Conservation (phyloP, 2,888 invertebrate genomes). For the Rotaria magnacalcarata region DNA sequence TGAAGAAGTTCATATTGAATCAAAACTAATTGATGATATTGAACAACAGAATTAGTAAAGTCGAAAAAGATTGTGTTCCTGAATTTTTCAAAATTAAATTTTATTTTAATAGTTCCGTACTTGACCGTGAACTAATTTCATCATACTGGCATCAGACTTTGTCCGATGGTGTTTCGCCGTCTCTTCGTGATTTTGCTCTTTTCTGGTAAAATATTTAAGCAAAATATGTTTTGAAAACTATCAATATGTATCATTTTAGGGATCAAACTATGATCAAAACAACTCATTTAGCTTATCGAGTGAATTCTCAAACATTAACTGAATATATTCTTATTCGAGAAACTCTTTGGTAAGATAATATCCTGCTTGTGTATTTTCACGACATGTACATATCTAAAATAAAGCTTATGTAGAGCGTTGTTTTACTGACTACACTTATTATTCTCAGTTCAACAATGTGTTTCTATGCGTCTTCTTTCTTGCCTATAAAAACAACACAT, state of each 20-base stretch:
- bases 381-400: too few relatives aligned
- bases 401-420: too few relatives aligned
- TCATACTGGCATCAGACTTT: not conserved
- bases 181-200: not conserved
- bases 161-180: not conserved
- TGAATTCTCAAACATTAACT: not conserved
- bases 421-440: too few relatives aligned
- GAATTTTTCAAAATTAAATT: too few relatives aligned
- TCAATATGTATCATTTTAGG: not conserved
- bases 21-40: not conserved
- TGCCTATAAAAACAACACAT: too few relatives aligned
- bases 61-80: too few relatives aligned
- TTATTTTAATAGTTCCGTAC: not conserved
- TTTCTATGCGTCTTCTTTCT: too few relatives aligned
- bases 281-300: constrained; percentile 29
- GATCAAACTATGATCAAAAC: constrained; percentile 19
- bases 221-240: not conserved
- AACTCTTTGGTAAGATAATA: constrained; percentile 7
- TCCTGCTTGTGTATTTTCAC: too few relatives aligned
- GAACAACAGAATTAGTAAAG: not conserved
- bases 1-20: not conserved
- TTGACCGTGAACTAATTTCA: not conserved
- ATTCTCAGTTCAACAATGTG: too few relatives aligned
- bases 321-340: constrained; percentile 35
- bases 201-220: not conserved